Conservation (phyloP, 2,888 invertebrate species). For the Dendrolimus pini region DNA sequence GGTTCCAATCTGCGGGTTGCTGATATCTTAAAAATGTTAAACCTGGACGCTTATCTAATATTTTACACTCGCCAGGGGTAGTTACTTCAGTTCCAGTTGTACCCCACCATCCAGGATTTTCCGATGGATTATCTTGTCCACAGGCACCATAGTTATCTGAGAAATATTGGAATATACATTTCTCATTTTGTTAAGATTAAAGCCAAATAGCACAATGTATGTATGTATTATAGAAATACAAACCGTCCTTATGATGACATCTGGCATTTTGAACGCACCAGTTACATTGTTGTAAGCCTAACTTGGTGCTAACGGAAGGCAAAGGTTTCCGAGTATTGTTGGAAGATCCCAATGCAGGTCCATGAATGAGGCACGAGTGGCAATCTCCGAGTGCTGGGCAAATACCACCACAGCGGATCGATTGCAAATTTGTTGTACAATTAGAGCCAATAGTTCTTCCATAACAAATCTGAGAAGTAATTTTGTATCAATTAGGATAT, state of each 20-base stretch:
- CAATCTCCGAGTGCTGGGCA: slow-evolving; percentile 94
- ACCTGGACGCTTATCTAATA: slow-evolving; percentile 88
- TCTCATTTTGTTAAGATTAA: background rate
- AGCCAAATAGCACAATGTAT: background rate
- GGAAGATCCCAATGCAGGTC: slow-evolving; percentile 72
- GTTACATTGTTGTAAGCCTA: slow-evolving; percentile 87
- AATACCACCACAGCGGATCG: slow-evolving; percentile 91
- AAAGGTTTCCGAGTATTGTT: slow-evolving; percentile 48
- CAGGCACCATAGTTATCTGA: slow-evolving; percentile 88
- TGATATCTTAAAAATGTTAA: slow-evolving; percentile 92
- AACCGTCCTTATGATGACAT: slow-evolving; percentile 91
- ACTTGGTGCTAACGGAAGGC: slow-evolving; percentile 82
- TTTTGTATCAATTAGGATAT: background rate
- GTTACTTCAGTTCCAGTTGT: slow-evolving; percentile 86
- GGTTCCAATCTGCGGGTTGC: slow-evolving; percentile 89
- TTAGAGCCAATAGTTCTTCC: slow-evolving; percentile 91
- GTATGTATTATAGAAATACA: slow-evolving; percentile 12
- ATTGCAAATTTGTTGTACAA: slow-evolving; percentile 93
- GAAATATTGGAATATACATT: slow-evolving; percentile 13
- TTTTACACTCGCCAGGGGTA: slow-evolving; percentile 85
- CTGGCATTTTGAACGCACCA: slow-evolving; percentile 96
- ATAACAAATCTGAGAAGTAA: slow-evolving; percentile 80
- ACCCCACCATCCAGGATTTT: slow-evolving; percentile 94
- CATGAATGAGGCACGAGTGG: slow-evolving; percentile 91
- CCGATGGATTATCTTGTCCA: slow-evolving; percentile 89